Evolutionary conservation across 2,113 vertebrate genomes (phyloP), one percentile per base, ranked within the genome.

Genomic region (Elgaria multicarinata): DNA sequence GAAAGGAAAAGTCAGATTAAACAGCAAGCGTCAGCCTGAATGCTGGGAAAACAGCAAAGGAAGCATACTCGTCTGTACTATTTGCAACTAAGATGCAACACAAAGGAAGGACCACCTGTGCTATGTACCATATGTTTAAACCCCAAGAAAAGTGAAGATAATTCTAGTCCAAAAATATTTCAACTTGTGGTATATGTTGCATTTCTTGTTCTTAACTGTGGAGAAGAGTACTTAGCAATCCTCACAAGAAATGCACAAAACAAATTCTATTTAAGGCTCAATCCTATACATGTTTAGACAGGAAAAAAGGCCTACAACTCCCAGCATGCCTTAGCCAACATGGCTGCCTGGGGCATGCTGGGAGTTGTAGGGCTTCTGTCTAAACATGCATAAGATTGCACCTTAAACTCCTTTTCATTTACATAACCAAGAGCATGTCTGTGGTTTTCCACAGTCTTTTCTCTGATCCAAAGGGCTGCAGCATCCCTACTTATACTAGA

Each of bases 401-500:
- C 46, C 46, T 50, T 50, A 28, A 87, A 66, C 90, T 0, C 0
- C 87, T 71, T 75, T 0, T 0, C 33, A 79, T n/a, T 86, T 83
- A 77, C 16, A 71, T 55, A 42, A 75, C 80, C 90, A 88, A 90
- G 0, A 46, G 86, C 0, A 87, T 36, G 39, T 36, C 42, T 64
- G 81, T 75, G 0, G 85, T 90, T 89, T 93, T 71, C 92, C 14
- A 92, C 16, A 5, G 50, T 7, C 88, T 94, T 94, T 94, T 96
- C 93, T n/a, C n/a, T 42, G 36, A 55, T n/a, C 71, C 20, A 55
- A 78, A 71, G 16, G 24, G 31, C 58, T 71, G n/a, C 9, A n/a
- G n/a, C n/a, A n/a, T n/a, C n/a, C n/a, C n/a, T 75, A 93, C 55
- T 66, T 78, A 64, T 75, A 39, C 97, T 97, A 98, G 13, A 98